phyloP scores from a whole-genome alignment of 2,888 invertebrate species.

The Tiliacea aurago region DNA sequence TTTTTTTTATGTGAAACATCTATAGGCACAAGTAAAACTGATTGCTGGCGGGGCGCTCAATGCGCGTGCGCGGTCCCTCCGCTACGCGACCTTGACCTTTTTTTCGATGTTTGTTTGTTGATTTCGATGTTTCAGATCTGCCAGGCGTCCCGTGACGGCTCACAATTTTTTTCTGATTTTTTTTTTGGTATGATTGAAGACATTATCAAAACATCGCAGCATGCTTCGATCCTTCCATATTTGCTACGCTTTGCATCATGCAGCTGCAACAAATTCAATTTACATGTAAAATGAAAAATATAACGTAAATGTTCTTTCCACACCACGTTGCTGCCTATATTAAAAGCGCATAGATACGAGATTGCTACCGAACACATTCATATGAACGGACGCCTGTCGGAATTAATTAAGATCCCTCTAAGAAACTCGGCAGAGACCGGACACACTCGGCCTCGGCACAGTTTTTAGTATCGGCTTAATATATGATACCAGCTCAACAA shows the following conservation, averaged over 20 bases:
- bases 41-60: too few relatives aligned
- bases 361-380: conserved; percentile 55
- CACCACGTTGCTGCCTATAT: conserved; percentile 10
- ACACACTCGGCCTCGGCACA: conserved; percentile 56
- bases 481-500: conserved; percentile 38
- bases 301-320: conserved; percentile 42
- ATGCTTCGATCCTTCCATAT: neutral
- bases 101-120: too few relatives aligned
- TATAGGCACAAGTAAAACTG: too few relatives aligned
- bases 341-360: conserved; percentile 44
- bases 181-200: too few relatives aligned
- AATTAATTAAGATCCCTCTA: conserved; percentile 59
- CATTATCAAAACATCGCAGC: neutral
- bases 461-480: conserved; percentile 51
- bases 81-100: too few relatives aligned
- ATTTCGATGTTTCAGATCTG: too few relatives aligned
- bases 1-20: too few relatives aligned
- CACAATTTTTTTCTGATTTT: too few relatives aligned
- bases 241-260: neutral
- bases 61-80: too few relatives aligned
- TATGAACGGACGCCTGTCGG: conserved; percentile 50
- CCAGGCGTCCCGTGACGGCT: too few relatives aligned
- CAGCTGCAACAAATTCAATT: neutral
- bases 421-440: conserved; percentile 42
- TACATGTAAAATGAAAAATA: conserved; percentile 5